Conservation (phyloP, 2,797 vertebrate species). For the Sebastes flavidus region DNA sequence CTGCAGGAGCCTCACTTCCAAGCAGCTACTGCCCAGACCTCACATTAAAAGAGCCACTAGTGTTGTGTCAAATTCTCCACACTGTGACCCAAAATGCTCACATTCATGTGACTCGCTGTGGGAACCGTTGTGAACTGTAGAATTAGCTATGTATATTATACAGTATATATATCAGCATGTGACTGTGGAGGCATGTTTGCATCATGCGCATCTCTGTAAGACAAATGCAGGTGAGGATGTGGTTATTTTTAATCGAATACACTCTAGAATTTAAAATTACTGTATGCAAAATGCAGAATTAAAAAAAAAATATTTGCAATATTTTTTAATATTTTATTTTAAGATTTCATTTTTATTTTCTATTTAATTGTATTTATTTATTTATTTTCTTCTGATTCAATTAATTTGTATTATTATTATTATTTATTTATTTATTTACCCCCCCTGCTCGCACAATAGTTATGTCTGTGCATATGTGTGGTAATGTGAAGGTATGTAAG, state of each 20-base stretch:
- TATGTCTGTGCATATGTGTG: too few species aligned
- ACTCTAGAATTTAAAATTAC: background rate
- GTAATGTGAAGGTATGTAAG: too few species aligned
- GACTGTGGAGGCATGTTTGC: background rate
- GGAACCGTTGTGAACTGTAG: background rate
- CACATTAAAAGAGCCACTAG: background rate
- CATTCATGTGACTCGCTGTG: constrained; percentile 15
- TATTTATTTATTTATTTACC: too few species aligned
- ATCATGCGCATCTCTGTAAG: background rate
- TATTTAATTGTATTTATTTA: too few species aligned
- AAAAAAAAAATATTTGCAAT: too few species aligned
- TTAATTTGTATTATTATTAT: too few species aligned
- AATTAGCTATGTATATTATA: background rate
- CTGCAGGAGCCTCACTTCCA: constrained; percentile 19
- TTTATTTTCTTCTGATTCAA: too few species aligned
- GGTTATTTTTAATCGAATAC: background rate
- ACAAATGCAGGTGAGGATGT: background rate
- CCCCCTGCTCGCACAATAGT: too few species aligned
- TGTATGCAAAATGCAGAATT: background rate
- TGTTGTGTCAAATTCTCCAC: constrained; percentile 7
- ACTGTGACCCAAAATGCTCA: constrained; percentile 18
- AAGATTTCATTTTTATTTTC: too few species aligned
- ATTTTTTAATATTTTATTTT: background rate
- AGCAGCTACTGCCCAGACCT: constrained; percentile 30
- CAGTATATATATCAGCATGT: background rate